phyloP scores from a whole-genome alignment of 2,113 vertebrate species.

The Solea senegalensis region DNA sequence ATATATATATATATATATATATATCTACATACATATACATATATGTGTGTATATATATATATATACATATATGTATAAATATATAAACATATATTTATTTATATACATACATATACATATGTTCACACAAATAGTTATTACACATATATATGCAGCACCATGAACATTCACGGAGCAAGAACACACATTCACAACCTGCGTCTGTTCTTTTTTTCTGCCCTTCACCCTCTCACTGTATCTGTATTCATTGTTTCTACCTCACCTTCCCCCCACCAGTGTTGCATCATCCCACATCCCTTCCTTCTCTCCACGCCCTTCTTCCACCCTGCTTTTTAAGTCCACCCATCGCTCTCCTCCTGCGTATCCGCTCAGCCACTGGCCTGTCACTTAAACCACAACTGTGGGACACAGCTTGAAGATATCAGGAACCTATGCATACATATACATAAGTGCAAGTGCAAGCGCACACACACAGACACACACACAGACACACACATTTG shows the following conservation, averaged over 20 bases:
- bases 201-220: conserved; percentile 3
- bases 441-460: conserved; percentile 13
- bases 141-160: not conserved
- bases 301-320: conserved; percentile 14
- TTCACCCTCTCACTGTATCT: conserved; percentile 28
- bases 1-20: too few relatives aligned
- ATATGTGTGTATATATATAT: too few relatives aligned
- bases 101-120: not conserved
- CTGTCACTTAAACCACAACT: conserved; percentile 60
- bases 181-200: conserved; percentile 2
- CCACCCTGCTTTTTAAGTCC: conserved; percentile 33
- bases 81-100: too few relatives aligned
- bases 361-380: conserved; percentile 51
- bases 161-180: not conserved
- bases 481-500: conserved; percentile 30
- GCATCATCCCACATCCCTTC: conserved; percentile 44
- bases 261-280: conserved; percentile 33
- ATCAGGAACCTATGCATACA: conserved; percentile 43
- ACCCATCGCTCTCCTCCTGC: conserved; percentile 40
- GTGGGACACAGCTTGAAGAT: conserved; percentile 62
- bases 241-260: conserved; percentile 15
- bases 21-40: not conserved
- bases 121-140: not conserved
- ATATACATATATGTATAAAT: too few relatives aligned
- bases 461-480: conserved; percentile 17